These are phyloP conservation scores for Dastarcus helophoroides DNA, from an alignment of 2,888 invertebrate species.

Conservation along the genomic window DNA sequence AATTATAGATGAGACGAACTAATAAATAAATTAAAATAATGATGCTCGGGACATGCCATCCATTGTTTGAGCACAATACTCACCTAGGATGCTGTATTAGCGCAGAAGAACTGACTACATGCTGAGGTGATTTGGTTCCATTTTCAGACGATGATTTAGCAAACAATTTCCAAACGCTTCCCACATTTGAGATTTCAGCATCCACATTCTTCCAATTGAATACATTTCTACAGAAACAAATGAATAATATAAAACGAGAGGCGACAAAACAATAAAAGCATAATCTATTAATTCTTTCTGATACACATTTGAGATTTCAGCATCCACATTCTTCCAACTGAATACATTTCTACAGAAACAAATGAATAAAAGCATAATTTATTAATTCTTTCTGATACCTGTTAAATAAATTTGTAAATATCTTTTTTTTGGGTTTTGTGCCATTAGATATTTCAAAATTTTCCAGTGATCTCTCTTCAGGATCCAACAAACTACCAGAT, in stretches of 20 bases:
- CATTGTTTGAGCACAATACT: too few relatives aligned
- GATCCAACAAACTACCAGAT: conserved; percentile 41
- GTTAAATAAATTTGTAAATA: conserved; percentile 50
- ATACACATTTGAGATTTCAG: conserved; percentile 29
- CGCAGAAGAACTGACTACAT: conserved; percentile 56
- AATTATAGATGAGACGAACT: too few relatives aligned
- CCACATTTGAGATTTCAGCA: conserved; percentile 22
- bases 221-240: conserved; percentile 36
- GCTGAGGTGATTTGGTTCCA: conserved; percentile 25
- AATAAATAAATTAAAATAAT: conserved; percentile 3
- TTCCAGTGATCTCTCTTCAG: conserved; percentile 28
- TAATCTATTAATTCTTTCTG: background rate
- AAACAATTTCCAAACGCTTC: conserved; percentile 35
- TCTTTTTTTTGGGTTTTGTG: conserved; percentile 48
- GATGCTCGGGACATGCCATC: conserved; percentile 2
- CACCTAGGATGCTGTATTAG: conserved; percentile 58
- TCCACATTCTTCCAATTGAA: conserved; percentile 38
- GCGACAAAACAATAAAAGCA: too few relatives aligned
- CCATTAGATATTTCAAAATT: conserved; percentile 27
- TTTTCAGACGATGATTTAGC: conserved; percentile 25
- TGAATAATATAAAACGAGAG: too few relatives aligned
- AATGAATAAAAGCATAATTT: too few relatives aligned
- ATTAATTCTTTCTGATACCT: conserved; percentile 35
- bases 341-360: conserved; percentile 38
- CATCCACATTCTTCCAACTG: conserved; percentile 35